Evolutionary conservation across 2,113 vertebrate genomes (phyloP).

Genomic region (Sigmodon hispidus): DNA sequence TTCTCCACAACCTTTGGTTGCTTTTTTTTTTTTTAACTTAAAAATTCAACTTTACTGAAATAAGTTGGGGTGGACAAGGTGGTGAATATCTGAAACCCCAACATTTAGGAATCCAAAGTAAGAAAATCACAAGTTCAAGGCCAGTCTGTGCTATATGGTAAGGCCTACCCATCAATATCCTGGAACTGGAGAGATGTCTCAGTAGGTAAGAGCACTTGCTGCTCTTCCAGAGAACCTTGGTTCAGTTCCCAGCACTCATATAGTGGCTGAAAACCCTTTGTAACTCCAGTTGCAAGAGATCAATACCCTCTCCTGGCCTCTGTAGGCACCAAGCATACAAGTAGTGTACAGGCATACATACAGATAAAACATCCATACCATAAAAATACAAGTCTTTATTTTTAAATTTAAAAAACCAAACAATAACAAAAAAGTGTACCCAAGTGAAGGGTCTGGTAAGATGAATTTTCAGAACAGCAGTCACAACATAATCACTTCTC

Average conservation of each 20-base stretch:
- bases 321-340: neutral
- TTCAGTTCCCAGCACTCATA: neutral
- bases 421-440: neutral
- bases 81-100: neutral
- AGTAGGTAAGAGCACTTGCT: neutral
- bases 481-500: neutral
- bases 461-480: neutral
- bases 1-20: neutral
- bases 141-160: neutral
- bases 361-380: neutral
- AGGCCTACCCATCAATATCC: neutral
- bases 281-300: neutral
- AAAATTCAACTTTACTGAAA: neutral
- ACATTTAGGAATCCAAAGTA: neutral
- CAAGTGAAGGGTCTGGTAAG: neutral
- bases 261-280: neutral
- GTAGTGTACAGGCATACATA: neutral
- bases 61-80: neutral
- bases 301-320: neutral
- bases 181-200: neutral
- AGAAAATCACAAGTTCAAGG: neutral
- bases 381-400: neutral
- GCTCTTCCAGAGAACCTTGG: neutral
- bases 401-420: neutral
- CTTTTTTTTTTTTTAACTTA: neutral